Evolutionary conservation across 2,888 invertebrate species (phyloP), one percentile per base, ranked within the genome.

Genomic region (Busseola fusca): DNA sequence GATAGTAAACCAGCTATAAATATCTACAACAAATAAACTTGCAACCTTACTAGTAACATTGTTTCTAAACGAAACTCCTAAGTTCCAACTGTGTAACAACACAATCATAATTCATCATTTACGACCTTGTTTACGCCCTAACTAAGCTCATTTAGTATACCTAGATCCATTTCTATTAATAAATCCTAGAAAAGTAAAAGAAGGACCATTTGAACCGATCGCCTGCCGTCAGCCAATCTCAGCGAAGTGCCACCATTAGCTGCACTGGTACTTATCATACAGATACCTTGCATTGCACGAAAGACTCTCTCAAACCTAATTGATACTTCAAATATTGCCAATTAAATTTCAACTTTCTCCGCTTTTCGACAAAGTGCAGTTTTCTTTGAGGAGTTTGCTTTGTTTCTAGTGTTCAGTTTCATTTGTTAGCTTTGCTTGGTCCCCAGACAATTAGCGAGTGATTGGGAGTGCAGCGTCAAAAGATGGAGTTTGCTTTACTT

Each of bases 211-310:
- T 12, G 3, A 54, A 54, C 42, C 45, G 21, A 66, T 78, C 48
- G 66, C 67, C 59, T 81, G 81, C 78, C 64, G 14, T 64, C 68
- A 69, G 34, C 65, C 76, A 81, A 83, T 83, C 79, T 67, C 64
- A 69, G 57, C 64, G 21, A 67, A 82, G n/a, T 57, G 64, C 56
- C 48, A 27, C 48, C 64, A 75, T 75, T 60, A 57, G 25, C 72
- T 63, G 50, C 50, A 50, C 58, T 45, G 72, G 48, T 34, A 60
- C 68, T 73, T 73, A 63, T 58, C 59, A 64, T 68, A 66, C 40
- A 74, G 58, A 72, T 76, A 74, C 75, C 72, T 75, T 65, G 30
- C 72, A 75, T 64, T 68, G 37, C 74, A 74, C 72, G 62, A 80
- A 78, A 76, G 62, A 37, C 64, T 16, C 70, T 67, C 30, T 69